Evolutionary conservation across 2,797 vertebrate species (phyloP).

Genomic region (Chanos chanos): DNA sequence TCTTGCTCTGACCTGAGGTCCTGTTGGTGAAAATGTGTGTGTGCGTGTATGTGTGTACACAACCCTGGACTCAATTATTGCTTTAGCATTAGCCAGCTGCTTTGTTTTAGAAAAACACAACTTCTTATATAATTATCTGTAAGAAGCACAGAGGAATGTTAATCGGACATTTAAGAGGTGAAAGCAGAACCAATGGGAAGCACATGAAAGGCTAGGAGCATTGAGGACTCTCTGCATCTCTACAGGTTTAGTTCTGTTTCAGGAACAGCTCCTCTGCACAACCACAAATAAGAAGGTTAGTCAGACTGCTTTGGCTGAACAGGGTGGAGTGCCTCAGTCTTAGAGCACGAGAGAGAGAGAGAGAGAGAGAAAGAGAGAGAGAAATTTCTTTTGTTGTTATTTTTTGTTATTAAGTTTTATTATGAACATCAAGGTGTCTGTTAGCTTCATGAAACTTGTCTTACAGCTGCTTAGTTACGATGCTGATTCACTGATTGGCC

Average conservation of each 20-base stretch:
- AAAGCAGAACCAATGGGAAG: slow-evolving; percentile 57
- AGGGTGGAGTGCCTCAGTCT: no score
- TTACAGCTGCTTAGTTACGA: no score
- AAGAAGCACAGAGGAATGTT: slow-evolving; percentile 58
- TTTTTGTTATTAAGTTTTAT: no score
- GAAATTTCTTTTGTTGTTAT: no score
- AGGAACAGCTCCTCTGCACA: no score
- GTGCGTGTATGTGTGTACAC: slow-evolving; percentile 1
- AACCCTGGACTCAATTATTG: slow-evolving; percentile 30
- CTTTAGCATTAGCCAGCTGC: slow-evolving; percentile 57
- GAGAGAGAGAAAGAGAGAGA: no score
- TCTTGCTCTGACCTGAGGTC: slow-evolving; percentile 2
- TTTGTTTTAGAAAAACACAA: slow-evolving; percentile 66
- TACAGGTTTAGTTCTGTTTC: slow-evolving; percentile 11
- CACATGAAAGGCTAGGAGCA: slow-evolving; percentile 52
- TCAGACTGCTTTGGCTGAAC: no score
- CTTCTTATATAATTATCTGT: slow-evolving; percentile 60
- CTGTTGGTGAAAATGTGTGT: slow-evolving; percentile 23
- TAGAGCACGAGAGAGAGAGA: no score
- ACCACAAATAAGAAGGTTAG: no score
- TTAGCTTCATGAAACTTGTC: no score
- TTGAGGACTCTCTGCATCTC: slow-evolving; percentile 40
- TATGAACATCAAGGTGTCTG: no score
- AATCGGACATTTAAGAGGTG: slow-evolving; percentile 44
- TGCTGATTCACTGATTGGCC: no score